Base-by-base conservation (phyloP, 1,140 invertebrate species). In the Ostrea denselamellosa region DNA sequence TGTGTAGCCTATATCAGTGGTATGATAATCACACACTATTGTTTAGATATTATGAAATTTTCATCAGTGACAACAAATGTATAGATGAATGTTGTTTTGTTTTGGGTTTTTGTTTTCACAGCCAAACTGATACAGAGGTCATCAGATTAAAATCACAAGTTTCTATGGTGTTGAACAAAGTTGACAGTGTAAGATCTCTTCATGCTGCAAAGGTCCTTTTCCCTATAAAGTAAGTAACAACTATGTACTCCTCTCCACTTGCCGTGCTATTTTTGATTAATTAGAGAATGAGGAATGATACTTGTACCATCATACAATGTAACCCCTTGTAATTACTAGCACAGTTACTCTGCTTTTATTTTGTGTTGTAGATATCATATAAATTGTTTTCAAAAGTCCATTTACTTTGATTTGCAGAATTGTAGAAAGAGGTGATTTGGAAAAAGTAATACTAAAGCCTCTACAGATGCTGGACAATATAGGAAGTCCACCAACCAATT, bases 121-220 rank as follows among this genome's bases (percentile, higher is more conserved):
- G 68, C 25, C 25, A 25, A 14, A 34, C 12, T 77, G 28, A 34
- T 28, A 14, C 25, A 25, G 28, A 28, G 68, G 22, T 17, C 14
- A 25, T 28, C 9, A 34, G 25, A 77, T 22, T 77, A 14, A 77
- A 77, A 17, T 34, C 68, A 4, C 68, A 28, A 3, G 25, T 77
- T 28, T 34, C 28, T 0, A 4, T 12, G 28, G 8, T 34, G 28
- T 14, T 77, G 28, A 17, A 77, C 8, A 34, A 8, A 34, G 22
- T 44, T 77, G 68, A 77, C 68, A 77, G 10, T 77, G 9, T 28
- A 12, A 77, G 28, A 77, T 14, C 25, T 77, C 68, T 77, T 77
- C 68, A 77, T 77, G 28, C 28, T 77, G 68, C 68, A 8, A 77
- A 77, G 68, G 25, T 77, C 10, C 25, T 77, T 34, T 77, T 28